Evolutionary conservation across 1,140 invertebrate species (phyloP).

Genomic region (Parasteatoda tepidariorum): DNA sequence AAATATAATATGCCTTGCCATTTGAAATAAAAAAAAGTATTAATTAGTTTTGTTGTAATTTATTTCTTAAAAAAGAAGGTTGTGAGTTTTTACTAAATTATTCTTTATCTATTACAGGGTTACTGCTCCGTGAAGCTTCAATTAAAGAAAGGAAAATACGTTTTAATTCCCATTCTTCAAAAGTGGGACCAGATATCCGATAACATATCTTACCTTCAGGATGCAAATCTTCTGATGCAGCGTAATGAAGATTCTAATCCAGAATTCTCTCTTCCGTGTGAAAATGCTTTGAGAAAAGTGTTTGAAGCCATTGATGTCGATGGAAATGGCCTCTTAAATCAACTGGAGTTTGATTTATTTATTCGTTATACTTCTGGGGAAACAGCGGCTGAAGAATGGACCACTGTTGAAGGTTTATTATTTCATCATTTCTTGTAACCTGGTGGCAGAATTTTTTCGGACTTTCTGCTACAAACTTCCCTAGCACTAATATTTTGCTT

Average conservation of each 20-base stretch:
- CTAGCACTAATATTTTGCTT: too few relatives aligned
- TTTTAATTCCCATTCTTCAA: slow-evolving; percentile 23
- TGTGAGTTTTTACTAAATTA: too few relatives aligned
- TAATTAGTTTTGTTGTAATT: too few relatives aligned
- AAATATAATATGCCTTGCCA: too few relatives aligned
- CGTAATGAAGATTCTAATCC: slow-evolving; percentile 16
- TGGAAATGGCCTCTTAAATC: slow-evolving; percentile 42
- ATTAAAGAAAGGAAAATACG: slow-evolving; percentile 51
- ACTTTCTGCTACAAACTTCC: too few relatives aligned
- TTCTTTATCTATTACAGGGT: slow-evolving; percentile 20
- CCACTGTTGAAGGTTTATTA: slow-evolving; percentile 31
- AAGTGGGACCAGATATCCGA: background rate
- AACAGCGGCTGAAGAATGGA: slow-evolving; percentile 48
- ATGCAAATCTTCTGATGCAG: slow-evolving; percentile 21
- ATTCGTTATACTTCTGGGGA: slow-evolving; percentile 44
- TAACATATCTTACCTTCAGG: background rate
- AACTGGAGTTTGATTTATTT: slow-evolving; percentile 40
- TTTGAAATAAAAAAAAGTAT: too few relatives aligned
- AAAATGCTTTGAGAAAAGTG: slow-evolving; percentile 23
- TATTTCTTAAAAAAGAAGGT: too few relatives aligned
- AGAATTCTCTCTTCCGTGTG: slow-evolving; percentile 9
- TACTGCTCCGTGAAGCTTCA: slow-evolving; percentile 11
- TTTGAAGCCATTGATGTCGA: slow-evolving; percentile 43
- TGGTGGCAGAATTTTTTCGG: too few relatives aligned
- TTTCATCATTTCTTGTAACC: background rate